Conservation (phyloP, 2,113 vertebrate species). For the Plecturocebus donacophilus region DNA sequence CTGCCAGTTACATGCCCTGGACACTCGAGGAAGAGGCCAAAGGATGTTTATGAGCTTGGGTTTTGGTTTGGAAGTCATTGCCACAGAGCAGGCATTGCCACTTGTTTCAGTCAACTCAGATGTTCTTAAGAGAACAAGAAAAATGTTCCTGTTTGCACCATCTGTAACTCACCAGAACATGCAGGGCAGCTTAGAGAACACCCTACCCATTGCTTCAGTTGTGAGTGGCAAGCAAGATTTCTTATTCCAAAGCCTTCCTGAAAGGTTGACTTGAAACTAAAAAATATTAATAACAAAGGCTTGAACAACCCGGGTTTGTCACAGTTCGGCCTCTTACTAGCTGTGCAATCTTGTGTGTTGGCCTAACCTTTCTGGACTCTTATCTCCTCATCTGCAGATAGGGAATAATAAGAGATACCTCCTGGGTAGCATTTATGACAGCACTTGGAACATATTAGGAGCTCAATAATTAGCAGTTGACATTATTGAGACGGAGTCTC, state of each 20-base stretch:
- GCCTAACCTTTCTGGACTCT: background rate
- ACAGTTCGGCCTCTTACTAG: background rate
- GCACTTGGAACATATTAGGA: background rate
- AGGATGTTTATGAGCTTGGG: background rate
- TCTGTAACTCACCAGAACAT: background rate
- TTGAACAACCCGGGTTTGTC: background rate
- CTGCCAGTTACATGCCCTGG: background rate
- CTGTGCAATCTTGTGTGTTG: background rate
- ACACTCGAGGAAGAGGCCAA: background rate
- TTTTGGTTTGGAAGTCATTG: conserved; percentile 34
- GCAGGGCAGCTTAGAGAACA: background rate
- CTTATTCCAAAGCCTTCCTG: background rate
- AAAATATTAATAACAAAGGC: background rate
- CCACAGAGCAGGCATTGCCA: background rate
- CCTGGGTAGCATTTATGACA: background rate
- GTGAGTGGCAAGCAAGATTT: background rate
- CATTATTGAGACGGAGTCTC: background rate
- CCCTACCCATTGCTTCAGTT: background rate
- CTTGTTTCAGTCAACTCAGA: background rate
- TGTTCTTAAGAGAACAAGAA: background rate
- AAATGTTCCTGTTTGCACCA: background rate
- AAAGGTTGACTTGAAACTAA: conserved; percentile 26
- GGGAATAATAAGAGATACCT: background rate
- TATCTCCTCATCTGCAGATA: background rate
- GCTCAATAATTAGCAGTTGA: background rate